A percentile compares a stretch with the other conserved stretches of the same genome.
phyloP scores from a whole-genome alignment of 2,113 vertebrate genomes.

The Trematomus loennbergii region DNA sequence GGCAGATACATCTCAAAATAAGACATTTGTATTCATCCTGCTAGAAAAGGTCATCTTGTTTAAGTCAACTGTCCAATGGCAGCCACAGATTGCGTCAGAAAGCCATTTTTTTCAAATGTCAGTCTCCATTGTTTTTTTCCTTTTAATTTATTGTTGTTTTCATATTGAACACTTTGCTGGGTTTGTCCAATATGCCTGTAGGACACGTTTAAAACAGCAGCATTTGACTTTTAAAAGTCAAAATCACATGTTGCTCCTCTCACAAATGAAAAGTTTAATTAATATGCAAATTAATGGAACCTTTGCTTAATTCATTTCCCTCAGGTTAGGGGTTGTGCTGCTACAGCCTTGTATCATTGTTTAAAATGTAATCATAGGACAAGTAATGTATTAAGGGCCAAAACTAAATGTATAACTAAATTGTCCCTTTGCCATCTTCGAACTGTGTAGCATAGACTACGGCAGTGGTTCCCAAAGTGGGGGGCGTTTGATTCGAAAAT shows the following conservation, averaged over 20 bases:
- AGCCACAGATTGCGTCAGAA: background rate
- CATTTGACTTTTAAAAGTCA: background rate
- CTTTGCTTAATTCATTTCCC: background rate
- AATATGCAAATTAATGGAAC: background rate
- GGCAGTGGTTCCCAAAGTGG: no score
- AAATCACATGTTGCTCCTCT: background rate
- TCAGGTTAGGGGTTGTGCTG: background rate
- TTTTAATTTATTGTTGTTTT: background rate
- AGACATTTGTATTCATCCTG: constrained; percentile 11
- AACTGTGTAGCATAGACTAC: no score
- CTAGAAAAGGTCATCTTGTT: constrained; percentile 19
- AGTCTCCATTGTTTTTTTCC: background rate
- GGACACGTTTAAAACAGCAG: background rate
- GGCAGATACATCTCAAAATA: constrained; percentile 24
- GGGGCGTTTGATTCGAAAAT: no score
- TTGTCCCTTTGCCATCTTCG: no score
- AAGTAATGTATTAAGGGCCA: background rate
- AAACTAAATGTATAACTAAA: no score
- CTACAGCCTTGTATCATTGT: background rate
- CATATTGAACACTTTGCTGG: background rate
- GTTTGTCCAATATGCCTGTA: background rate
- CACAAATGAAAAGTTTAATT: background rate
- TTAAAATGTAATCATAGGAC: background rate
- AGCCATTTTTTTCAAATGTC: background rate
- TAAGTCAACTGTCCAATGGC: background rate